These are phyloP conservation scores for Tenthredo notha DNA, from an alignment of 2,888 invertebrate species.

Conservation along the genomic window DNA sequence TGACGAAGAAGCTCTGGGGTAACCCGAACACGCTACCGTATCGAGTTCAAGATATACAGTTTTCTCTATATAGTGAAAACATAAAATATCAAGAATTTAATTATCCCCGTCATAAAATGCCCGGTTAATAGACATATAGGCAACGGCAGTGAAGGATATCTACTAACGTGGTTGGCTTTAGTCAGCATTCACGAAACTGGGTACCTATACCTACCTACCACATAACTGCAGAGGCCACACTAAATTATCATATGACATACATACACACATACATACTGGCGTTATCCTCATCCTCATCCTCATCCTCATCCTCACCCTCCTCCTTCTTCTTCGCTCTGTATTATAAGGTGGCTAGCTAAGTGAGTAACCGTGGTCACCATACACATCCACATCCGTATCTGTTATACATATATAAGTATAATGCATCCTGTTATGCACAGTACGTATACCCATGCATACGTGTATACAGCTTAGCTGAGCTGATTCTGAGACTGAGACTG, in stretches of 20 bases:
- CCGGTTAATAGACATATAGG: background rate
- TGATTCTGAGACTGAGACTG: slow-evolving; percentile 10
- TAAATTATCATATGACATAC: slow-evolving; percentile 36
- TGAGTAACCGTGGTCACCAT: background rate
- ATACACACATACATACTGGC: background rate
- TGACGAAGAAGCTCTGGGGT: background rate
- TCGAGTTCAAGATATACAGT: background rate
- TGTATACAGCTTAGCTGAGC: background rate
- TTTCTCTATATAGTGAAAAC: background rate
- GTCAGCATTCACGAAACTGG: slow-evolving; percentile 37
- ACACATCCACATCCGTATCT: background rate
- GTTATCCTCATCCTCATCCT: background rate
- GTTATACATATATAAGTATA: background rate
- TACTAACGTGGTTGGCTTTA: background rate
- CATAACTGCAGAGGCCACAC: slow-evolving; percentile 31
- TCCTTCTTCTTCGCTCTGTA: background rate
- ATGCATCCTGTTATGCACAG: background rate
- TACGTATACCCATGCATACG: background rate
- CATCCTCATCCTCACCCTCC: background rate
- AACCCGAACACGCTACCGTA: background rate
- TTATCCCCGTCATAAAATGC: background rate
- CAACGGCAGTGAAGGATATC: background rate
- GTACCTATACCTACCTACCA: background rate
- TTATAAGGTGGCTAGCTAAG: slow-evolving; percentile 5
- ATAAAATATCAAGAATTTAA: slow-evolving; percentile 17